phyloP scores from a whole-genome alignment of 2,113 vertebrate species.

The Megatriorchis doriae region DNA sequence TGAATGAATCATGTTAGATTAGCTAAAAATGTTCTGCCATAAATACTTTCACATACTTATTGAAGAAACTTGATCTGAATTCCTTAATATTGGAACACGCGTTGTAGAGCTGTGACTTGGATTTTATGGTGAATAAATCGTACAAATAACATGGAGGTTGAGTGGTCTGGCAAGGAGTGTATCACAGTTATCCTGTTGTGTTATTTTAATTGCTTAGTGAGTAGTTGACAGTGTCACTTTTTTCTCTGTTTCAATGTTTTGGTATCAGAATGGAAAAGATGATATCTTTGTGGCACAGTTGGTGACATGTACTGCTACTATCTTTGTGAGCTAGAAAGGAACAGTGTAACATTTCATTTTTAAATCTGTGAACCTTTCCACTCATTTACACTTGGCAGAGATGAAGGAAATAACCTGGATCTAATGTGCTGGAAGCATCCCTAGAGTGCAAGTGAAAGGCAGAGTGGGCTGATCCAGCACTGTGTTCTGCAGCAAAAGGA shows the following conservation, averaged over 20 bases:
- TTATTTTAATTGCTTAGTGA: slow-evolving; percentile 28
- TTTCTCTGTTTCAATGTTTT: not conserved
- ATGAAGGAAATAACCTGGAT: not conserved
- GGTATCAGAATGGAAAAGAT: not conserved
- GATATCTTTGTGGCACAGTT: not conserved
- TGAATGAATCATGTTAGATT: not conserved
- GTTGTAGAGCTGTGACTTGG: not conserved
- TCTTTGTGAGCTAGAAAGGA: not conserved
- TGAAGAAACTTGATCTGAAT: not conserved
- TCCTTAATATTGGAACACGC: not conserved
- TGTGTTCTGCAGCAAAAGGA: not conserved
- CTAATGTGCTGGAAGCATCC: not conserved
- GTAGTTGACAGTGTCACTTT: not conserved
- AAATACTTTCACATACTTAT: not conserved
- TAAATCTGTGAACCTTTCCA: slow-evolving; percentile 22
- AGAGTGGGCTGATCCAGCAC: not conserved
- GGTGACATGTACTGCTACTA: slow-evolving; percentile 5
- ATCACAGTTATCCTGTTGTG: slow-evolving; percentile 18
- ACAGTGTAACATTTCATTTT: not conserved
- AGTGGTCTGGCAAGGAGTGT: not conserved
- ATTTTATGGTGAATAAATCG: slow-evolving; percentile 16
- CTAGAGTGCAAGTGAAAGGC: not conserved
- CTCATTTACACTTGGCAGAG: not conserved
- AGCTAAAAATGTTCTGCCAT: not conserved
- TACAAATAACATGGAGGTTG: not conserved